phyloP scores from a whole-genome alignment of 2,113 vertebrate species.

The Thermophis baileyi region DNA sequence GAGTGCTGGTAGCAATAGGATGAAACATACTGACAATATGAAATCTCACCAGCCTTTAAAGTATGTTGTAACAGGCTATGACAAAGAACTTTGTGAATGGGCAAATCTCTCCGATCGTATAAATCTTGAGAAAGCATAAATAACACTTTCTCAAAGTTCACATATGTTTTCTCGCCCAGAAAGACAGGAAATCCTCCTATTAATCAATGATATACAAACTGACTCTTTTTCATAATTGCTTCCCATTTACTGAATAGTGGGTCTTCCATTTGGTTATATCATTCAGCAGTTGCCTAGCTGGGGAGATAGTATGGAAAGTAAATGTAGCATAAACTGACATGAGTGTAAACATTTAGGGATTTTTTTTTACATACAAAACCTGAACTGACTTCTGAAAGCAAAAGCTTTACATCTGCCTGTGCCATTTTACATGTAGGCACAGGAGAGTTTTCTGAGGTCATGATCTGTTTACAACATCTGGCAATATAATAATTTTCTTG shows the following conservation, averaged over 20 bases:
- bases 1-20: background rate
- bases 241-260: conserved; percentile 53
- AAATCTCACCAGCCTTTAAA: background rate
- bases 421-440: background rate
- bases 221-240: conserved; percentile 47
- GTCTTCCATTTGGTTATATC: conserved; percentile 38
- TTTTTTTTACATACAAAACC: conserved; percentile 24
- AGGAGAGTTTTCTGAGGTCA: conserved; percentile 60
- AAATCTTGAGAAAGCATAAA: background rate
- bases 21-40: background rate
- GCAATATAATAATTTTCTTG: conserved; percentile 44
- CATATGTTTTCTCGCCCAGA: background rate
- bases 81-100: background rate
- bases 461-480: conserved; percentile 26
- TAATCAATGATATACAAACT: conserved; percentile 33
- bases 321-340: conserved; percentile 38
- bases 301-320: conserved; percentile 43
- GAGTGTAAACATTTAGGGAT: background rate
- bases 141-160: background rate
- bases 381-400: conserved; percentile 35
- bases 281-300: conserved; percentile 45
- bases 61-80: background rate
- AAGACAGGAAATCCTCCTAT: background rate
- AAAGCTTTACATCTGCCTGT: too few relatives aligned
- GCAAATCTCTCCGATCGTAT: background rate